Evolutionary conservation across 2,888 invertebrate species (phyloP).

Genomic region (Tachina fera): DNA sequence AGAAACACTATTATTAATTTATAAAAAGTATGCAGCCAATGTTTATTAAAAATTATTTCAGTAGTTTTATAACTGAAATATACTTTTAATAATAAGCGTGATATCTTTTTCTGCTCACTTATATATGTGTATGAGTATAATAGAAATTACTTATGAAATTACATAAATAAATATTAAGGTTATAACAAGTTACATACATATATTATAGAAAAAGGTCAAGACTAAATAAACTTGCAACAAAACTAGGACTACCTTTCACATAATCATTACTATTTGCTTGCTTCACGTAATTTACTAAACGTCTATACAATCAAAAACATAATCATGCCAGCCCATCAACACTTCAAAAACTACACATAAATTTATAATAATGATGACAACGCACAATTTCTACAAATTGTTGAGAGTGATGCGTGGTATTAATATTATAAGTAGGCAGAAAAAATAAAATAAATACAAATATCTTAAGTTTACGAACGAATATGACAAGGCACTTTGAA

Average conservation of each 20-base stretch:
- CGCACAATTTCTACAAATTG: conserved; percentile 20
- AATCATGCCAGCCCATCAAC: neutral
- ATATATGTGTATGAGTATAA: too few species aligned
- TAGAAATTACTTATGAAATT: neutral
- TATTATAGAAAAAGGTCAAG: neutral
- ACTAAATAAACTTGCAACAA: neutral
- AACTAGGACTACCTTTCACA: neutral
- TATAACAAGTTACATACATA: too few species aligned
- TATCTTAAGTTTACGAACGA: neutral
- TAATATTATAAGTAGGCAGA: neutral
- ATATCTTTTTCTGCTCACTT: too few species aligned
- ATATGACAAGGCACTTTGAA: neutral
- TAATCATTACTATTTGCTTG: neutral
- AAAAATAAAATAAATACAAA: neutral
- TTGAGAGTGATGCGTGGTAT: conserved; percentile 1
- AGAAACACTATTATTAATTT: too few species aligned
- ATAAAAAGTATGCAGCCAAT: too few species aligned
- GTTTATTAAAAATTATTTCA: too few species aligned
- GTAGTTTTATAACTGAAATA: too few species aligned
- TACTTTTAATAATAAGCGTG: too few species aligned
- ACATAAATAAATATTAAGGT: neutral
- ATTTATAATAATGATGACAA: conserved; percentile 26
- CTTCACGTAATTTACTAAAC: neutral
- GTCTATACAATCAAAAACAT: neutral
- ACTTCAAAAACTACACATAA: neutral